Base-by-base conservation (phyloP, 2,113 vertebrate species). In the Erythrocebus patas region DNA sequence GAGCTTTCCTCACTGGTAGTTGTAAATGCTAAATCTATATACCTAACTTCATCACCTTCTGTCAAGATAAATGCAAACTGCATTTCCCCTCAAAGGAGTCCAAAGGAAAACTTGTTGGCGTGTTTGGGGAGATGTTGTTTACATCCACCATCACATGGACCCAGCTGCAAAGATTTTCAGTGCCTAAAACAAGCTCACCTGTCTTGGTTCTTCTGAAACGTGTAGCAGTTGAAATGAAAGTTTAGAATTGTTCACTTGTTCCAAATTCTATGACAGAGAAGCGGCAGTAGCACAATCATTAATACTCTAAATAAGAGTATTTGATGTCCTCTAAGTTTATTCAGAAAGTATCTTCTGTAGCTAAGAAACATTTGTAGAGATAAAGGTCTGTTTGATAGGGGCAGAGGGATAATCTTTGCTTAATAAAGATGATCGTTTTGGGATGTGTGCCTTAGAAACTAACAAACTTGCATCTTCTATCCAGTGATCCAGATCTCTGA, bases 41-140 rank as follows among this genome's bases (percentile, higher is more conserved):
- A 81, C 89, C 79, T 89, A 45, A 76, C 93, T 95, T 97, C 43
- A 81, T 93, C 80, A 96, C 91, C 95, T 72, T 73, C 97, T 88
- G 94, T 94, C 96, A 66, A 32, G 93, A 94, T 95, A 73, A 89
- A 88, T 84, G 61, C 76, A 91, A 72, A 93, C 79, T 92, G 89
- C 57, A 23, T 93, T 43, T 92, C 16, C n/a, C 84, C 68, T 57
- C 8, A n/a, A 1, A 97, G 48, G 72, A 85, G 70, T 70, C 95
- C 27, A 93, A 38, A 94, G 94, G 91, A 96, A 50, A 83, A 95
- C 96, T 97, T 81, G 61, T 76, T 97, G 92, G 85, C 57, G 30
- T 94, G 27, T 92, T 90, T 92, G 38, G 68, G 48, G 75, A 95
- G 91, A 91, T 97, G 70, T 16, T 91, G 55, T 92, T 96, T 97